Evolutionary conservation across 2,113 vertebrate species (phyloP).

Genomic region (Psephotus haematonotus): DNA sequence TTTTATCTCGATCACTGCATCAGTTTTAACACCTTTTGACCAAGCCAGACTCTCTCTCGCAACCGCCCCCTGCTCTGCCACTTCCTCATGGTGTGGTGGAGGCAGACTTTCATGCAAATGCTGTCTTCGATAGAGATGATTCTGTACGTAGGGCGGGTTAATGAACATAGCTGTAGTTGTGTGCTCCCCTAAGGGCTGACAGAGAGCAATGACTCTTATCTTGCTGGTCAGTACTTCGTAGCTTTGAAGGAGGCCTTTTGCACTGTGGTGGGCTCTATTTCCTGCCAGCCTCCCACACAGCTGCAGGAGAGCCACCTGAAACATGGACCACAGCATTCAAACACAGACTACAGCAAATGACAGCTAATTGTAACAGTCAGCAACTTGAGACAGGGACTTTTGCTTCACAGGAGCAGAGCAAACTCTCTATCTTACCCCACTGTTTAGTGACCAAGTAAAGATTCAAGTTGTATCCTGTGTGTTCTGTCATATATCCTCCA

Average conservation of each 20-base stretch:
- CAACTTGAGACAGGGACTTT: not conserved
- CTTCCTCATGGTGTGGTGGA: not conserved
- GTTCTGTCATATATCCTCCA: not conserved
- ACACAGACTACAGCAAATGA: not conserved
- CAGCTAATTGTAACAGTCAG: not conserved
- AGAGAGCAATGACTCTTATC: not conserved
- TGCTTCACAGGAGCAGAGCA: not conserved
- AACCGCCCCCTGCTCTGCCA: not conserved
- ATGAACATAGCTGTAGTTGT: not conserved
- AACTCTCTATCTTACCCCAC: not conserved
- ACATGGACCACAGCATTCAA: fast-evolving
- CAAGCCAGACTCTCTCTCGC: not conserved
- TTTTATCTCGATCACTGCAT: not conserved
- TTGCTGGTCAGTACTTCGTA: not conserved
- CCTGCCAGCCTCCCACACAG: not conserved
- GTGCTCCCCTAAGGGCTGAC: not conserved
- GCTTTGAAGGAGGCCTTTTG: not conserved
- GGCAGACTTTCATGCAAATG: not conserved
- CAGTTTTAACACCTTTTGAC: not conserved
- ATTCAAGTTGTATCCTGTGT: not conserved
- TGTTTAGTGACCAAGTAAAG: not conserved
- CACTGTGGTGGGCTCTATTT: not conserved
- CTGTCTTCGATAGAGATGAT: not conserved
- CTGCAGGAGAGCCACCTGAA: not conserved
- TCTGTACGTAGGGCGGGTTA: not conserved